Percentiles rank a stretch among this genome's conserved stretches.
Evolutionary conservation across 2,888 invertebrate genomes (phyloP).

Genomic region (Rhaphigaster nebulosa): DNA sequence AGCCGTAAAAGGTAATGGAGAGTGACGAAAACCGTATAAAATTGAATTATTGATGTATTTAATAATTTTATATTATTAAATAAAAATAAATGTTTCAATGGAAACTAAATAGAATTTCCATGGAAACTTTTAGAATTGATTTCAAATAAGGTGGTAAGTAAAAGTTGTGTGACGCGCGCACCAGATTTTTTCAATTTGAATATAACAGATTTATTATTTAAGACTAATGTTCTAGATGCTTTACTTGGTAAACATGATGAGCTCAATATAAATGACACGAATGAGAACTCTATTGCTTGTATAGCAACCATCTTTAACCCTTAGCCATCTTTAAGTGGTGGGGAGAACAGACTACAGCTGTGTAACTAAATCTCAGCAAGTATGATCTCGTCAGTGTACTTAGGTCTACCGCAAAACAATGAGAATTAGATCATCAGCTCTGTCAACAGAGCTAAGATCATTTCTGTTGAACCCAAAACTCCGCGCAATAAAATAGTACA

Average conservation of each 20-base stretch:
- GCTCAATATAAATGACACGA: not conserved
- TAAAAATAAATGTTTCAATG: too few species aligned
- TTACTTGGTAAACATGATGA: not conserved
- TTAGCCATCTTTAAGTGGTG: not conserved
- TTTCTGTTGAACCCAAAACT: not conserved
- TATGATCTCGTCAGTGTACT: not conserved
- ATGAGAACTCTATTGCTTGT: not conserved
- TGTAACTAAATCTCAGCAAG: not conserved
- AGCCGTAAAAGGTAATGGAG: too few species aligned
- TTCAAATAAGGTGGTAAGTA: too few species aligned
- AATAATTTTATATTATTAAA: too few species aligned
- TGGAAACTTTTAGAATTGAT: too few species aligned
- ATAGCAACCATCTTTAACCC: slow-evolving; percentile 8
- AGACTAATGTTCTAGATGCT: not conserved
- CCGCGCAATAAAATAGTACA: not conserved
- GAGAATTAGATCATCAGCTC: not conserved
- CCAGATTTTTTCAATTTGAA: too few species aligned
- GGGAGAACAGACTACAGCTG: slow-evolving; percentile 10
- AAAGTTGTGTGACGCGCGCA: too few species aligned
- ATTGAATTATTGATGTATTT: too few species aligned
- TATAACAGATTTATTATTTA: too few species aligned
- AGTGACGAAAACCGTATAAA: too few species aligned
- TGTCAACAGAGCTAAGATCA: not conserved
- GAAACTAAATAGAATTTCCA: too few species aligned
- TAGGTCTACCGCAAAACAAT: not conserved